Base-by-base conservation (phyloP, 2,888 invertebrate species). In the Penaeus monodon region DNA sequence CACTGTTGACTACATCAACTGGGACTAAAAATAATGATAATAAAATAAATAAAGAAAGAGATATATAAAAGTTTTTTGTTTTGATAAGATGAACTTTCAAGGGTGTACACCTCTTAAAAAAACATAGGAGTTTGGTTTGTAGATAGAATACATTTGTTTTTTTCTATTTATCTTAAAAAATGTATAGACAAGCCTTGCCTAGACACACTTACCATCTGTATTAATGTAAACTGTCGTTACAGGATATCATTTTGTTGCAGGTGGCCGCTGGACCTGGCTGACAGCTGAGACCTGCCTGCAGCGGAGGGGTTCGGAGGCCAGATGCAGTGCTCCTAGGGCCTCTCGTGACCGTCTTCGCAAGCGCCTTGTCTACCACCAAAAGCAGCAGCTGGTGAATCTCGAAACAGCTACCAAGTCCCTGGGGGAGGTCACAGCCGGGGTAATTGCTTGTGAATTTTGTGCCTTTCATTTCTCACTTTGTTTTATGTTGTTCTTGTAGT, bases 351-450 rank as follows among this genome's bases (percentile, higher is more conserved):
- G 95, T 91, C 93, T 95, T 90, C 95, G 95, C 92, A 96, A 96
- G 92, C 94, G 96, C 91, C 93, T 96, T 88, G 93, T 95, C 92
- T 95, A 95, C 90, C 94, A 94, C 92, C 86, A 86, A 63, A 94
- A 94, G 91, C 94, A 94, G 90, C 94, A 94, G 89, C 91, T 96
- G 91, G 95, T 95, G 91, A 95, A 95, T 91, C 92, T 95, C 84
- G 95, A 96, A 91, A 94, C 95, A 73, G 94, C 94, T 0, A 93
- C 95, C 89, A 94, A 95, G 90, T 94, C 94, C 44, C 94, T 94
- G 65, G 88, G 86, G 49, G 88, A 88, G 65, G 88, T 86, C 27
- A 81, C 82, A 63, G 68, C 79, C 8, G 82, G 86, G 63, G 82
- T 86, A 85, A 74, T 33, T 73, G 65, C 57, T 57, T 57, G 57